Percentiles rank a stretch among this genome's conserved stretches.
Conservation (phyloP, 2,113 vertebrate genomes). For the Cyrtonyx montezumae region DNA sequence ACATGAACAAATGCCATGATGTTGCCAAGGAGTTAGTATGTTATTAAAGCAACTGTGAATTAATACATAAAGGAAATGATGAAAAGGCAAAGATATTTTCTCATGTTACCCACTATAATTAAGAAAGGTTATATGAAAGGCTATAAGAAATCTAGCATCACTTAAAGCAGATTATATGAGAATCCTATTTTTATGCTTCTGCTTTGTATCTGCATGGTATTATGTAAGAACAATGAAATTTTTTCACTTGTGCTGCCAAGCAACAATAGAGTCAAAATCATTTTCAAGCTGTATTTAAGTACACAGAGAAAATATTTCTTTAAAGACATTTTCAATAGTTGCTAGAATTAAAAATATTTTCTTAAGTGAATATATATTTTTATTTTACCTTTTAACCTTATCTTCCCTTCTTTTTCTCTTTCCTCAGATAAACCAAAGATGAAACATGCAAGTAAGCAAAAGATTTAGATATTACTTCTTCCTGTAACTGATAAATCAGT, state of each 20-base stretch:
- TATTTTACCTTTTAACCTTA: neutral
- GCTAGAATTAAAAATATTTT: neutral
- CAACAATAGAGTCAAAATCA: neutral
- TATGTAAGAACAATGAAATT: neutral
- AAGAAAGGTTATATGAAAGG: neutral
- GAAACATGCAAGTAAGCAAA: constrained; percentile 66
- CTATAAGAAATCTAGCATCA: neutral
- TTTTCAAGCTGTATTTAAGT: neutral
- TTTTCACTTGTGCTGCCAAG: neutral
- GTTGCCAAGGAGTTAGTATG: neutral
- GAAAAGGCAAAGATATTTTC: neutral
- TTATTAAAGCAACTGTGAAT: neutral
- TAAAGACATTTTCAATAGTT: neutral
- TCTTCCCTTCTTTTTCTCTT: neutral
- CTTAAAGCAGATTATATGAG: neutral
- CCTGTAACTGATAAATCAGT: neutral
- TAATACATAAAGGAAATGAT: neutral
- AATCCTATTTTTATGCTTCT: accelerated
- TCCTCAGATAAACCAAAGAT: constrained; percentile 37
- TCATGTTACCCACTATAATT: neutral
- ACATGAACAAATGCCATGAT: accelerated
- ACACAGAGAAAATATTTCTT: neutral
- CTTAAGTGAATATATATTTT: neutral
- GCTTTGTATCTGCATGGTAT: accelerated
- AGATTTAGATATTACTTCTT: neutral